phyloP scores from a whole-genome alignment of 2,888 invertebrate species.

The Acanthosoma haemorrhoidale region DNA sequence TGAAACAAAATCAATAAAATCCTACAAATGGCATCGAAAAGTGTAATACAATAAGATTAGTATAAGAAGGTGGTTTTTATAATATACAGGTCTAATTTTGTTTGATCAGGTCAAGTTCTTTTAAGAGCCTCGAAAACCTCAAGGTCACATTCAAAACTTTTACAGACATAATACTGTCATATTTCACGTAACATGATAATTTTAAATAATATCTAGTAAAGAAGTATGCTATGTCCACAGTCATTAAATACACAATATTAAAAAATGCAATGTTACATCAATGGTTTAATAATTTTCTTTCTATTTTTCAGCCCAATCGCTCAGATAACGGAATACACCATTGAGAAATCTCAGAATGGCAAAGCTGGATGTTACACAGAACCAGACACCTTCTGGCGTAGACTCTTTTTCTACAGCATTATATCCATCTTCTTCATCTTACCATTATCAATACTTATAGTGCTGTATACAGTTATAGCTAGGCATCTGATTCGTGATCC shows the following conservation, averaged over 20 bases:
- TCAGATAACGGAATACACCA: slow-evolving; percentile 66
- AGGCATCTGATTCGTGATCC: slow-evolving; percentile 69
- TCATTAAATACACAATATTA: not conserved
- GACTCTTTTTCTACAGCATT: slow-evolving; percentile 69
- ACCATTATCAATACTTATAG: slow-evolving; percentile 71
- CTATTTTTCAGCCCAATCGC: slow-evolving; percentile 57
- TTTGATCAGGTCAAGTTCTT: no score
- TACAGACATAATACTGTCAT: no score
- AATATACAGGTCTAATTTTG: no score
- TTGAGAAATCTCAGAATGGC: slow-evolving; percentile 63
- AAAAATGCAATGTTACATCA: not conserved
- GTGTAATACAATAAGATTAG: no score
- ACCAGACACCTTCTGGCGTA: slow-evolving; percentile 69
- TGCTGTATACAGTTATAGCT: slow-evolving; percentile 78
- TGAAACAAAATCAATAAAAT: no score
- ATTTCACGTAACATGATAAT: no score
- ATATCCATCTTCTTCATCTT: slow-evolving; percentile 74
- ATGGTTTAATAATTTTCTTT: not conserved
- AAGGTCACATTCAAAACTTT: no score
- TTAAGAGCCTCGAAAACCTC: no score
- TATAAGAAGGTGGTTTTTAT: no score
- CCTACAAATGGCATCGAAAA: no score
- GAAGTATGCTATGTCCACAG: no score
- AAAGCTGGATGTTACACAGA: slow-evolving; percentile 69
- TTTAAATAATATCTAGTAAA: no score